Base-by-base conservation (phyloP, 2,888 invertebrate genomes). In the Dascillus cervinus region DNA sequence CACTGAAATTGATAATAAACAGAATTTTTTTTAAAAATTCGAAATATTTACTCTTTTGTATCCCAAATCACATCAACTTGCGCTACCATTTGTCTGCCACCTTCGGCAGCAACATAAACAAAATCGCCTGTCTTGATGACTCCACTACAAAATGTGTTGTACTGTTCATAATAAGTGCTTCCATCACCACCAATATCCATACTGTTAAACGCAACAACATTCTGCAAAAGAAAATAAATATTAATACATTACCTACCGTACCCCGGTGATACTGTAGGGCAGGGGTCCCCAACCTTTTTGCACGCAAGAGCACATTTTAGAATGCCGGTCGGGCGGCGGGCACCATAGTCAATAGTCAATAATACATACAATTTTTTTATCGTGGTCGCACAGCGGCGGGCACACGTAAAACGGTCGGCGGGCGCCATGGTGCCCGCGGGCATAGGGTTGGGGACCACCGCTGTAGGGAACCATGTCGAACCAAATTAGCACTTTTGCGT, bases 21-120 rank as follows among this genome's bases (percentile, higher is more conserved):
- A 15, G 11, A 17, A 29, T n/a, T n/a, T n/a, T n/a, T n/a, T n/a
- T n/a, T n/a, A 28, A 31, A 30, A 15, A 30, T 14, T 13, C 21
- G 13, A 11, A 15, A 26, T 31, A 74, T 80, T 74, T 65, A 90
- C 89, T 83, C 81, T 59, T 81, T 79, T 23, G 88, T 87, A 53
- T 87, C 87, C 95, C 95, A 97, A 58, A 97, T 86, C 36, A 83
- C 82, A 60, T 96, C 92, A 43, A 97, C 84, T 61, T 95, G 86
- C 6, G 91, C 87, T 39, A 97, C 84, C 52, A 90, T 79, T 59
- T 94, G 92, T 62, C 86, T 81, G 26, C 89, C 89, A 9, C 85
- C 85, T 52, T 89, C 87, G 0, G 87, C 88, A 36, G 89, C 89
- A 8, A 96, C 90, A 57, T 95, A 94, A 22, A 97, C 95, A 62